These are phyloP conservation scores for Epicauta chinensis DNA, from an alignment of 1,140 invertebrate genomes.

Conservation along the genomic window DNA sequence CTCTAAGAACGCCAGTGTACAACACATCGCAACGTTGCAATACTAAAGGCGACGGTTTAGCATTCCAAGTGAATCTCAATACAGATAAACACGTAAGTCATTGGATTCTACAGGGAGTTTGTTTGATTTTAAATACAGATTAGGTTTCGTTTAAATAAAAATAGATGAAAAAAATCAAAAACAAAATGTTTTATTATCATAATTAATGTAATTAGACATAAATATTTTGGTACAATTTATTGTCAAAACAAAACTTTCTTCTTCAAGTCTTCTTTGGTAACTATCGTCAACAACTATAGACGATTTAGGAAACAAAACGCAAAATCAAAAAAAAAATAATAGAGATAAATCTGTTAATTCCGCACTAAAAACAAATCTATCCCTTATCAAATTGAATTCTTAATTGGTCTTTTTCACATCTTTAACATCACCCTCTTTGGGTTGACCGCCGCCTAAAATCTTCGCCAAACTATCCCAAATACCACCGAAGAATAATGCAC, in stretches of 20 bases:
- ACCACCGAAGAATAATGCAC: slow-evolving; percentile 94
- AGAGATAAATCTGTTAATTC: slow-evolving; percentile 27
- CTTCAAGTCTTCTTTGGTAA: neutral
- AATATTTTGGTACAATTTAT: slow-evolving; percentile 31
- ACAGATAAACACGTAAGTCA: slow-evolving; percentile 74
- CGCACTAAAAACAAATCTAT: slow-evolving; percentile 24
- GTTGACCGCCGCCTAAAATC: slow-evolving; percentile 69
- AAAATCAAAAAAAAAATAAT: neutral
- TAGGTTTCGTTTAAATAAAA: neutral
- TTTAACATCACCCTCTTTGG: slow-evolving; percentile 68
- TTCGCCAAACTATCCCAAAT: slow-evolving; percentile 94
- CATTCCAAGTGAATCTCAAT: slow-evolving; percentile 80
- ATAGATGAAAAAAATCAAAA: neutral
- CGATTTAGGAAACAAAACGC: too few relatives aligned
- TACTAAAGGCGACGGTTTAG: slow-evolving; percentile 82
- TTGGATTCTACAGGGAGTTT: slow-evolving; percentile 85
- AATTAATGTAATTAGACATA: slow-evolving; percentile 12
- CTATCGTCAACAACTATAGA: neutral
- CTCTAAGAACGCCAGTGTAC: slow-evolving; percentile 79
- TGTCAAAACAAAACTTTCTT: too few relatives aligned
- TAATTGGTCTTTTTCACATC: slow-evolving; percentile 78
- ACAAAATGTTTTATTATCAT: slow-evolving; percentile 2
- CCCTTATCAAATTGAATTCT: slow-evolving; percentile 8
- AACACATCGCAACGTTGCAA: slow-evolving; percentile 76
- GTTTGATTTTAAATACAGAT: slow-evolving; percentile 77